Evolutionary conservation across 2,888 invertebrate species (phyloP).

Genomic region (Peribatodes rhomboidaria): DNA sequence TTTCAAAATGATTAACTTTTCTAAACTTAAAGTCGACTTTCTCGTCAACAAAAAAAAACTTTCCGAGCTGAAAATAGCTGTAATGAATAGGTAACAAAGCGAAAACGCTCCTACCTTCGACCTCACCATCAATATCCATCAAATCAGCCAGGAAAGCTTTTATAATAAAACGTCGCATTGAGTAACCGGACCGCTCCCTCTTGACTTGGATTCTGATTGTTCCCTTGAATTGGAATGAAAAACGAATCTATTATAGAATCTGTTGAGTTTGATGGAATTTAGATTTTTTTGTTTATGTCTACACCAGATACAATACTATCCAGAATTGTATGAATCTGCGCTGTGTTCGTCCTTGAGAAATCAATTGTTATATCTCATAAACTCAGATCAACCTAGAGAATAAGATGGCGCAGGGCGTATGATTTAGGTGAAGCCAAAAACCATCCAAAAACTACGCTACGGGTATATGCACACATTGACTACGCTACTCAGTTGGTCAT

Average conservation of each 20-base stretch:
- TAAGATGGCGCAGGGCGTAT: too few relatives aligned
- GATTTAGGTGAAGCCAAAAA: too few relatives aligned
- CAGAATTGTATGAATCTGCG: too few relatives aligned
- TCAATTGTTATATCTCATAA: too few relatives aligned
- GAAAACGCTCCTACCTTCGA: conserved; percentile 22
- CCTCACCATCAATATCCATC: conserved; percentile 34
- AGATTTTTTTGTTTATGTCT: background rate
- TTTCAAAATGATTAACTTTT: background rate
- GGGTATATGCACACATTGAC: too few relatives aligned
- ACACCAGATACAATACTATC: too few relatives aligned
- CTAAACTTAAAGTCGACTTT: background rate
- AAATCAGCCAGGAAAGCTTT: conserved; percentile 34
- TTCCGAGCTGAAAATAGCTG: conserved; percentile 11
- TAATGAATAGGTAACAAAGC: conserved; percentile 22
- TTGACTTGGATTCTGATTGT: conserved; percentile 22
- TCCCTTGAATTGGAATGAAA: conserved; percentile 23
- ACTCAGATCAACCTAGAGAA: too few relatives aligned
- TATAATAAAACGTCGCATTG: conserved; percentile 35
- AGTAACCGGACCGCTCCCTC: conserved; percentile 26
- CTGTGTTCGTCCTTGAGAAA: too few relatives aligned
- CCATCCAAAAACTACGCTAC: too few relatives aligned
- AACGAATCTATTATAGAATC: conserved; percentile 1
- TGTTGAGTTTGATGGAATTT: background rate
- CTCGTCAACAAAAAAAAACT: background rate
- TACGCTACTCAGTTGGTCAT: too few relatives aligned